A percentile compares a stretch with the other conserved stretches of the same genome.
These are phyloP conservation scores for Drusus annulatus DNA, from an alignment of 1,140 invertebrate species.

Conservation along the genomic window DNA sequence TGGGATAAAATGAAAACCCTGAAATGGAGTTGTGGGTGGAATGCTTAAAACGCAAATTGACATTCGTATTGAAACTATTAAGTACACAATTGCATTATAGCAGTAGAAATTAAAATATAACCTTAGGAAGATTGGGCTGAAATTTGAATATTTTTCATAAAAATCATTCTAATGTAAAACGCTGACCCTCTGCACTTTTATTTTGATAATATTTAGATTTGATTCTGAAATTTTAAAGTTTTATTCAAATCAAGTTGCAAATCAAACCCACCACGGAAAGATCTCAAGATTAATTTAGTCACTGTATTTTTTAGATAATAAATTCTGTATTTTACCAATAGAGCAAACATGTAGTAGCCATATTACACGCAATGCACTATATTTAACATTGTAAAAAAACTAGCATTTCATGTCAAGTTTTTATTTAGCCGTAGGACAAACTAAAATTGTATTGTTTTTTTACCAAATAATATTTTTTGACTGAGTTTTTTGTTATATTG, in stretches of 20 bases:
- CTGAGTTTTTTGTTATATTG: constrained; percentile 55
- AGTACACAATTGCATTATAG: too few species aligned
- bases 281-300: constrained; percentile 32
- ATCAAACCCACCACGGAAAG: constrained; percentile 37
- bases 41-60: constrained; percentile 31
- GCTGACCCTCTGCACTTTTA: background rate
- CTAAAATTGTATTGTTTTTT: constrained; percentile 41
- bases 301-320: background rate
- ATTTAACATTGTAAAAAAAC: background rate
- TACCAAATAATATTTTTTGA: constrained; percentile 60
- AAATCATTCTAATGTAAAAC: constrained; percentile 3
- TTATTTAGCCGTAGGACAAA: constrained; percentile 1
- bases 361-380: constrained; percentile 13
- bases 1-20: constrained; percentile 88
- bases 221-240: background rate
- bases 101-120: too few species aligned
- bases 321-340: background rate
- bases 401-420: background rate
- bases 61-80: background rate
- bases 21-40: constrained; percentile 79
- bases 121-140: too few species aligned
- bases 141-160: too few species aligned
- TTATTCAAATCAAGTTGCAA: background rate
- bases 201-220: constrained; percentile 35
- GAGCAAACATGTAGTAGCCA: background rate